Base-by-base conservation (phyloP, 2,113 vertebrate species). In the Butastur rufipennis region DNA sequence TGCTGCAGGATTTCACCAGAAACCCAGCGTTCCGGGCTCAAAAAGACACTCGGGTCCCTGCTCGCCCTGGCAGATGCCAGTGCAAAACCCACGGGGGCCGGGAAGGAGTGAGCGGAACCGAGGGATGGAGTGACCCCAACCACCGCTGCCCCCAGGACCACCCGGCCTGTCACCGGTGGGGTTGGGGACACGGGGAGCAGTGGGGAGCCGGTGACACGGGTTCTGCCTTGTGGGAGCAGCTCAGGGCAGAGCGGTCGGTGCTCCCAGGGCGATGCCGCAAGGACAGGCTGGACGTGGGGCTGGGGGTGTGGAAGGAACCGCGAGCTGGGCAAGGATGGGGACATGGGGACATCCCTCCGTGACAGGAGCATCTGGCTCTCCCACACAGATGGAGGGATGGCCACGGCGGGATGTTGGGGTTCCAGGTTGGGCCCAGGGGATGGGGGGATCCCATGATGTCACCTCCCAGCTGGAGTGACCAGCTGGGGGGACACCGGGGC, bases 1-100 rank as follows among this genome's bases (percentile, higher is more conserved):
- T 80, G 96, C 95, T 82, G 94, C 95, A 92, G 92, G 79, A 90
- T 95, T 90, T 94, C 95, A 65, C 78, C 90, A 87, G 79, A 93
- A 96, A 85, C 56, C 73, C 73, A 8, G 20, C 10, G 4, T 59
- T 94, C 61, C 56, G 0, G 34, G 3, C 94, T 94, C 92, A 19
- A 58, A 93, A 91, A 36, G 72, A 11, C 13, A 6, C 74, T 45
- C 42, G 1, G 36, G 55, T 16, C 9, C 73, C 87, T 34, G 45
- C 68, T 72, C 22, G 5, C 45, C 45, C 52, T 3, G 5, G 38
- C 83, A 27, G 43, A 11, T 0, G 1, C 27, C 6, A 1, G 36
- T 5, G 53, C 36, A 10, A 26, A 45, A 59, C 56, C 52, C 1
- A 19, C 3, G 2, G 1, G 59, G 59, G 5, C 1, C 1, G 8